Conservation (phyloP, 2,113 vertebrate genomes). For the Melanerpes aurifrons region DNA sequence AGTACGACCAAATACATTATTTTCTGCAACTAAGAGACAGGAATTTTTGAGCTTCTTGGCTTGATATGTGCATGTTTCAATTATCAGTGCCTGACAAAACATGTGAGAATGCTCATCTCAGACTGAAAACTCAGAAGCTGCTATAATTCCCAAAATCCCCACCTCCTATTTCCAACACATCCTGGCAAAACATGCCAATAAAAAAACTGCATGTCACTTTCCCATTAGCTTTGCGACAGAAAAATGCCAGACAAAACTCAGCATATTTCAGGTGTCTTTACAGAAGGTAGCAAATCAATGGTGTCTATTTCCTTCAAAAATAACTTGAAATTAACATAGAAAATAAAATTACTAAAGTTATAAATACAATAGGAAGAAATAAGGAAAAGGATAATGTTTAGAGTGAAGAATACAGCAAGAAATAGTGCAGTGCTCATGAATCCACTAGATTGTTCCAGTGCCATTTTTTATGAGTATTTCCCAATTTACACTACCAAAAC, state of each 20-base stretch:
- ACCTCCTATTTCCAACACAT: background rate
- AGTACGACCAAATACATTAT: background rate
- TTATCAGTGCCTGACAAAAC: background rate
- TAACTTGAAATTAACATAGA: background rate
- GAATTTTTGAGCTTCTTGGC: background rate
- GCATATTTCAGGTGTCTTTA: background rate
- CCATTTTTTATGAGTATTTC: background rate
- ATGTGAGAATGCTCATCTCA: background rate
- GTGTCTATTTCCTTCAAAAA: background rate
- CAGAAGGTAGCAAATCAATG: background rate
- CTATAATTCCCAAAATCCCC: background rate
- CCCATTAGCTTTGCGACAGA: background rate
- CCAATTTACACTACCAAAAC: background rate
- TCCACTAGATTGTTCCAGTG: background rate
- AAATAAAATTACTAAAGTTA: background rate
- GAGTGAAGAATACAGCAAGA: background rate
- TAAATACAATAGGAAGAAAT: background rate
- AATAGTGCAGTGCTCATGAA: background rate
- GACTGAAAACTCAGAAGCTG: background rate
- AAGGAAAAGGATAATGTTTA: background rate
- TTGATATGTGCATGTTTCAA: background rate
- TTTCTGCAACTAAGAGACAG: background rate
- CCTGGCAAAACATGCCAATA: background rate
- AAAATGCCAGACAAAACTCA: background rate
- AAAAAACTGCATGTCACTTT: background rate